A percentile compares a stretch with the other conserved stretches of the same genome.
phyloP scores from a whole-genome alignment of 2,797 vertebrate species.

The Moxostoma hubbsi region DNA sequence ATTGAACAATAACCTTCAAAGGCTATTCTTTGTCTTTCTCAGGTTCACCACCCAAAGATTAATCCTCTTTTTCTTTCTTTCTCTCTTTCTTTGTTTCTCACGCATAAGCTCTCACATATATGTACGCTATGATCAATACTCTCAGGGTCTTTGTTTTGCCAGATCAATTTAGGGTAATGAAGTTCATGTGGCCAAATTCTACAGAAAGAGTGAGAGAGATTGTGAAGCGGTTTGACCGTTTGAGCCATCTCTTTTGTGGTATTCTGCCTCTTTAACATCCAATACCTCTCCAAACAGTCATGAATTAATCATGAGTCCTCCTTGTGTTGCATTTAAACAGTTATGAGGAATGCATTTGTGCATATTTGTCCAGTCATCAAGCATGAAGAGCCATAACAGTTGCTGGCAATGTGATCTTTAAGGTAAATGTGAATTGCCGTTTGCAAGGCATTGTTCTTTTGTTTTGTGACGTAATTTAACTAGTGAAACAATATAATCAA shows the following conservation, averaged over 20 bases:
- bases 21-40: constrained; percentile 6
- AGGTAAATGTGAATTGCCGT: too few species aligned
- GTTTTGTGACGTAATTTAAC: too few species aligned
- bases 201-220: not conserved
- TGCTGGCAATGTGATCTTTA: too few species aligned
- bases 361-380: too few species aligned
- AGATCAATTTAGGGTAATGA: constrained; percentile 76
- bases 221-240: constrained; percentile 24
- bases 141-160: constrained; percentile 74
- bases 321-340: too few species aligned
- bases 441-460: too few species aligned
- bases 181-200: constrained; percentile 62
- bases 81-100: not conserved
- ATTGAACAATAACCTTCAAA: constrained; percentile 21
- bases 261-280: constrained; percentile 20
- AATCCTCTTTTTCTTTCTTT: constrained; percentile 1
- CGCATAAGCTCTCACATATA: constrained; percentile 40
- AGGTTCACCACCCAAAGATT: constrained; percentile 25
- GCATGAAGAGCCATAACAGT: too few species aligned
- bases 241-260: not conserved
- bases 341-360: too few species aligned
- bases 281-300: not conserved
- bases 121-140: constrained; percentile 50
- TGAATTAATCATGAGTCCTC: too few species aligned
- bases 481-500: too few species aligned